phyloP scores from a whole-genome alignment of 2,797 vertebrate species.

The Limnodromus scolopaceus region DNA sequence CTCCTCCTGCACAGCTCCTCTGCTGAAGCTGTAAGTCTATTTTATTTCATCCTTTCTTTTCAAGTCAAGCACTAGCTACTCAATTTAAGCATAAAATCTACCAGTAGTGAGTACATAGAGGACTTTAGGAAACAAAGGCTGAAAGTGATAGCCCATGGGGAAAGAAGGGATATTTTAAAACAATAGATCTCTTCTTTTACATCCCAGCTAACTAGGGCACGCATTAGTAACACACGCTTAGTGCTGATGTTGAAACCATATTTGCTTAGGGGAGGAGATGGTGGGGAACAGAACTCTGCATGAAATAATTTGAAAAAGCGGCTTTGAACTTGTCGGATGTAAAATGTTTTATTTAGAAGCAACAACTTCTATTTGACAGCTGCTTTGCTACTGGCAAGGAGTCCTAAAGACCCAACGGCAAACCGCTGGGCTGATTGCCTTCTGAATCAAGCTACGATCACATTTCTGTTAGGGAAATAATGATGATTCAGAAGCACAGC shows the following conservation, averaged over 20 bases:
- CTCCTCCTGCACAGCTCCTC: neutral
- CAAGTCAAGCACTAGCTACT: neutral
- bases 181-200: neutral
- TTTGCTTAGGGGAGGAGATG: neutral
- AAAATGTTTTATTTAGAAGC: conserved; percentile 11
- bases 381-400: conserved; percentile 27
- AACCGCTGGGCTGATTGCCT: neutral
- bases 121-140: conserved; percentile 6
- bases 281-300: neutral
- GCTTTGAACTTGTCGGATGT: neutral
- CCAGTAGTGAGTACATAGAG: neutral
- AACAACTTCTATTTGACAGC: conserved; percentile 1
- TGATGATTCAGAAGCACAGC: neutral
- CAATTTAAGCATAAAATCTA: neutral
- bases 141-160: neutral
- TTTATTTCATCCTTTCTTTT: conserved; percentile 27
- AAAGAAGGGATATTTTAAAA: neutral
- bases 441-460: neutral
- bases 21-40: neutral
- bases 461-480: neutral
- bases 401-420: neutral
- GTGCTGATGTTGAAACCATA: neutral
- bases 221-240: neutral
- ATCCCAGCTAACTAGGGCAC: neutral
- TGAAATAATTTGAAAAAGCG: neutral